Base-by-base conservation (phyloP, 2,113 vertebrate species). In the Petrocephalus microphthalmus region DNA sequence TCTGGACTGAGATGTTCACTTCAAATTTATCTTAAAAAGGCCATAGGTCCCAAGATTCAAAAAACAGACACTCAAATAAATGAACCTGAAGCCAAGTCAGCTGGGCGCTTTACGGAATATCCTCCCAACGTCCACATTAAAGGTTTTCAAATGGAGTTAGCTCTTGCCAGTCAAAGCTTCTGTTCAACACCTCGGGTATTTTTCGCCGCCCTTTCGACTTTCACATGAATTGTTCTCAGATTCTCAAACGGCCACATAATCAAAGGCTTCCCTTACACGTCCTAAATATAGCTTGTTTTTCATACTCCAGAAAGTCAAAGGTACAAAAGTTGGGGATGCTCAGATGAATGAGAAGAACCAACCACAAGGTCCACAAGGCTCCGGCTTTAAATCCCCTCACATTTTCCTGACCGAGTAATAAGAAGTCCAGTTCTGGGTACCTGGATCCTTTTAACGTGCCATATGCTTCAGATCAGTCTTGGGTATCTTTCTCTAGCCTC, bases 61-160 rank as follows among this genome's bases (percentile, higher is more conserved):
- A 93, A 94, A 93, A 89, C 94, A 94, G 93, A 91, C 90, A 89
- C 88, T 67, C 54, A 87, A 91, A 89, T 78, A 87, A 90, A 90
- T 67, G 87, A 89, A 87, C 89, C 54, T 60, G 71, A 89, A 90
- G 92, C 87, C 74, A 25, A 91, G 90, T 92, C 90, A 90, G 87
- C 90, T 92, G 91, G 89, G 90, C 45, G 78, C 86, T 89, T 89
- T 81, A 33, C 53, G 90, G 87, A 6, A 37, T 88, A 57, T 64
- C 42, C 7, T 82, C 29, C 20, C 17, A 52, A 20, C 11, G 88
- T 91, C 2, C 78, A 88, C 88, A 90, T 82, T 86, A 78, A 89
- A 17, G 60, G 74, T 88, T 90, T 90, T 89, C 84, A 84, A 88
- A 78, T 67, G 85, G 87, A 87, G 84, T 33, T 85, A 15, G 52